phyloP scores from a whole-genome alignment of 1,140 invertebrate species.

The Drosophila pruinosa region DNA sequence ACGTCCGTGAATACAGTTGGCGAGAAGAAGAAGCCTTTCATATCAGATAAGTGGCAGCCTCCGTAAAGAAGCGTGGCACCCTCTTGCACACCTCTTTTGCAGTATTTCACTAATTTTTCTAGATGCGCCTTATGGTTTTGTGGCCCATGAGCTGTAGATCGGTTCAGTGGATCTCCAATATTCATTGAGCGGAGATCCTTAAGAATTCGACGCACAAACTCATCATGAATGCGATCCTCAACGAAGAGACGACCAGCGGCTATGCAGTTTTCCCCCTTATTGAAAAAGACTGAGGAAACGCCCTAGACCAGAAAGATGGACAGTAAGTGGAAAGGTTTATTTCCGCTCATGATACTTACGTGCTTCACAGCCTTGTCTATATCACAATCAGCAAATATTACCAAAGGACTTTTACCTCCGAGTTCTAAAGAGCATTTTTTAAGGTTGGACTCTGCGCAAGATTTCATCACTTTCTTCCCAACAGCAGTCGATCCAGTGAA shows the following conservation, averaged over 20 bases:
- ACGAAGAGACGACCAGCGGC: conserved; percentile 97
- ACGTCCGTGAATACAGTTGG: conserved; percentile 97
- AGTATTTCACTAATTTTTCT: conserved; percentile 93
- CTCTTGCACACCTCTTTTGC: conserved; percentile 89
- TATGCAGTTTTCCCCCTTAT: conserved; percentile 99
- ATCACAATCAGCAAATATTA: conserved; percentile 97
- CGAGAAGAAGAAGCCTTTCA: conserved; percentile 93
- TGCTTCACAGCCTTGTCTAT: conserved; percentile 95
- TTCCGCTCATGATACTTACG: conserved; percentile 84
- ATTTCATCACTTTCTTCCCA: conserved; percentile 91
- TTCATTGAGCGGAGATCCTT: conserved; percentile 94
- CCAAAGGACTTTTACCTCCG: conserved; percentile 96
- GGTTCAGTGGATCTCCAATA: conserved; percentile 95
- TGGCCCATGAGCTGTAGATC: conserved; percentile 95
- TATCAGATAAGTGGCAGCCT: conserved; percentile 88
- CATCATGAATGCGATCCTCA: conserved; percentile 94
- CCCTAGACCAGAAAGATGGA: conserved; percentile 84
- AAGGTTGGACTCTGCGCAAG: conserved; percentile 94
- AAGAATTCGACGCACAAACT: conserved; percentile 91
- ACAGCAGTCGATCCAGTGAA: conserved; percentile 97
- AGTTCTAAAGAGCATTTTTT: conserved; percentile 97
- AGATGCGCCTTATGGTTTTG: conserved; percentile 97
- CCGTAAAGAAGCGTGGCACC: conserved; percentile 94
- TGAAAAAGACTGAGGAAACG: conserved; percentile 97
- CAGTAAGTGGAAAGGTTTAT: background rate